Conservation (phyloP, 2,888 invertebrate genomes). For the Tenthredo notha region DNA sequence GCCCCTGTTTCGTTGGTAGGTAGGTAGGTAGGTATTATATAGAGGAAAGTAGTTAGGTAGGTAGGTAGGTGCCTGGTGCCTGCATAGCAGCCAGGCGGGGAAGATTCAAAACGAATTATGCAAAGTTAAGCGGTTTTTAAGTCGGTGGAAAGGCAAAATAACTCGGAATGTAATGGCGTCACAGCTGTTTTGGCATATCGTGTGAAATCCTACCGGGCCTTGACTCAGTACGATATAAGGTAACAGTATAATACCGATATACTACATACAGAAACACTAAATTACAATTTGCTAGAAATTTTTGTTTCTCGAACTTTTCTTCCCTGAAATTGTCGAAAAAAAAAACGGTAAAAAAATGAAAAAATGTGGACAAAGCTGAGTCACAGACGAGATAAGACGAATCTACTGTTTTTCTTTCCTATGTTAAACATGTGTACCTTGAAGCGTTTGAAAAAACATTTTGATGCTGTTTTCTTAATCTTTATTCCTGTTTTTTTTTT, state of each 20-base stretch:
- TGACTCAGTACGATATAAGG: no score
- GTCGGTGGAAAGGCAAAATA: constrained; percentile 44
- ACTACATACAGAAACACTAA: neutral
- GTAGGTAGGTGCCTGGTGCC: neutral
- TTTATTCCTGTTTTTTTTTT: neutral
- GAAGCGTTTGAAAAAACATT: neutral
- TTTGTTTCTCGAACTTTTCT: neutral
- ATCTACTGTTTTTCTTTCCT: no score
- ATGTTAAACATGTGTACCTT: neutral
- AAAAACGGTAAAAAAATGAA: neutral
- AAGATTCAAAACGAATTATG: constrained; percentile 54
- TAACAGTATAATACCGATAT: no score
- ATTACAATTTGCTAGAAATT: constrained; percentile 20
- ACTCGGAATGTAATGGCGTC: constrained; percentile 30
- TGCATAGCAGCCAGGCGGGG: constrained; percentile 7
- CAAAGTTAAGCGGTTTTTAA: constrained; percentile 54
- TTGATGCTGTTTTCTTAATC: neutral
- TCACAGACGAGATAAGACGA: no score
- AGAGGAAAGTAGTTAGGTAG: neutral
- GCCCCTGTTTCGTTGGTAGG: neutral
- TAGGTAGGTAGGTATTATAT: neutral
- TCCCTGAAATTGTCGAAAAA: neutral
- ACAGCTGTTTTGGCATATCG: constrained; percentile 42
- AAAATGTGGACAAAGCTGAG: neutral
- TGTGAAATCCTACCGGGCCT: constrained; percentile 2